Evolutionary conservation across 2,113 vertebrate species (phyloP).

Genomic region (Condylura cristata): DNA sequence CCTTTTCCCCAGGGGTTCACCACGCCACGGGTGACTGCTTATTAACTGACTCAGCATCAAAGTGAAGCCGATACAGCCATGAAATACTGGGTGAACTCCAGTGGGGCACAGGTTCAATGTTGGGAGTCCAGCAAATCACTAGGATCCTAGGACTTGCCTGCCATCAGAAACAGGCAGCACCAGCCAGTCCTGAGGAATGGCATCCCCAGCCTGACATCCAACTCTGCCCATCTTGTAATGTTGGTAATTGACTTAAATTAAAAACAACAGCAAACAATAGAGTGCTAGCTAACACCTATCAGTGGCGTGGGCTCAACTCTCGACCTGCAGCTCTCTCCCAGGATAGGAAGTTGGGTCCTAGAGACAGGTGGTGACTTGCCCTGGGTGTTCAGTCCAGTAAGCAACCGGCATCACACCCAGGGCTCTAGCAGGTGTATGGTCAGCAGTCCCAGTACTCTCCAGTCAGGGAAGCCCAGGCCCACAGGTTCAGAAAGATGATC

Average conservation of each 20-base stretch:
- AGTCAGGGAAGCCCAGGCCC: not conserved
- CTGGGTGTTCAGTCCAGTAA: rapidly evolving
- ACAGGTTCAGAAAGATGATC: not conserved
- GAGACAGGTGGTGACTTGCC: no score
- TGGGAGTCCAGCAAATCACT: not conserved
- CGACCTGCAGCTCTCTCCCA: no score
- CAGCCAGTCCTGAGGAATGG: not conserved
- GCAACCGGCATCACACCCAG: no score
- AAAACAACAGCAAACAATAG: not conserved
- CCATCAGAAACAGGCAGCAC: not conserved
- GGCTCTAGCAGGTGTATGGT: not conserved
- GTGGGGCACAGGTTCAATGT: not conserved
- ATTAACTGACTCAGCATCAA: not conserved
- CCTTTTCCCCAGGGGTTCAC: not conserved
- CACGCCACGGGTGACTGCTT: not conserved
- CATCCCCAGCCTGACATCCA: not conserved
- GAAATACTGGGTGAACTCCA: rapidly evolving
- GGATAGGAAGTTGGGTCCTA: not conserved
- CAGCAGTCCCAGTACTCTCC: not conserved
- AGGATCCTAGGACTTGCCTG: no score
- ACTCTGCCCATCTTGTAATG: not conserved
- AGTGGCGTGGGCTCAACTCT: not conserved
- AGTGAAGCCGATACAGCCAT: not conserved
- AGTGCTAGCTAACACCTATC: not conserved
- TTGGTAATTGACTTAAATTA: not conserved